A percentile compares a stretch with the other conserved stretches of the same genome.
phyloP scores from a whole-genome alignment of 2,888 invertebrate species.

The Antitype chi region DNA sequence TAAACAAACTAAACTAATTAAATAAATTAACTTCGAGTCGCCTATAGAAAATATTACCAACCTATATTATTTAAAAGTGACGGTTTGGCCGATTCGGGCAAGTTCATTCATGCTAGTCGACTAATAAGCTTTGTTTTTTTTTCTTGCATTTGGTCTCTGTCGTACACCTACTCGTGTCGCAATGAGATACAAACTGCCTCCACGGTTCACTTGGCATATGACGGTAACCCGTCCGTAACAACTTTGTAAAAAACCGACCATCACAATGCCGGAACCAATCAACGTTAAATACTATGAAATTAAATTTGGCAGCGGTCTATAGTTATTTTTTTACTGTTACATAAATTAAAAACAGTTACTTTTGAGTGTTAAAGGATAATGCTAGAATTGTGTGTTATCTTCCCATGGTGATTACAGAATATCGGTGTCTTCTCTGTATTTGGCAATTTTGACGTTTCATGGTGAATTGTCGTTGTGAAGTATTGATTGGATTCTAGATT shows the following conservation, averaged over 20 bases:
- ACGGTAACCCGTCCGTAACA: conserved; percentile 47
- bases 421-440: conserved; percentile 21
- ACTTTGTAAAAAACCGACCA: conserved; percentile 61
- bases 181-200: conserved; percentile 35
- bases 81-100: too few relatives aligned
- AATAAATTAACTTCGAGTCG: too few relatives aligned
- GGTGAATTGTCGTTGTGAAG: conserved; percentile 13
- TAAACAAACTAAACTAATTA: too few relatives aligned
- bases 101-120: too few relatives aligned
- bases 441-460: conserved; percentile 41
- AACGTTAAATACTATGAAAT: conserved; percentile 69
- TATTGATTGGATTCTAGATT: conserved; percentile 23
- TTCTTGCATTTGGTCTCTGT: not conserved
- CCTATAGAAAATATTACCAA: too few relatives aligned
- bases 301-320: conserved; percentile 63
- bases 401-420: conserved; percentile 43
- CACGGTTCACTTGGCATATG: conserved; percentile 56
- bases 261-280: conserved; percentile 65
- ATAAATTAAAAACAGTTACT: conserved; percentile 61
- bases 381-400: conserved; percentile 18
- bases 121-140: too few relatives aligned
- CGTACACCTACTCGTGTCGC: conserved; percentile 5
- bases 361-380: conserved; percentile 30
- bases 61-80: too few relatives aligned
- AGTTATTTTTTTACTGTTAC: conserved; percentile 62